Evolutionary conservation across 2,797 vertebrate species (phyloP).

Genomic region (Chloroceryle inda): DNA sequence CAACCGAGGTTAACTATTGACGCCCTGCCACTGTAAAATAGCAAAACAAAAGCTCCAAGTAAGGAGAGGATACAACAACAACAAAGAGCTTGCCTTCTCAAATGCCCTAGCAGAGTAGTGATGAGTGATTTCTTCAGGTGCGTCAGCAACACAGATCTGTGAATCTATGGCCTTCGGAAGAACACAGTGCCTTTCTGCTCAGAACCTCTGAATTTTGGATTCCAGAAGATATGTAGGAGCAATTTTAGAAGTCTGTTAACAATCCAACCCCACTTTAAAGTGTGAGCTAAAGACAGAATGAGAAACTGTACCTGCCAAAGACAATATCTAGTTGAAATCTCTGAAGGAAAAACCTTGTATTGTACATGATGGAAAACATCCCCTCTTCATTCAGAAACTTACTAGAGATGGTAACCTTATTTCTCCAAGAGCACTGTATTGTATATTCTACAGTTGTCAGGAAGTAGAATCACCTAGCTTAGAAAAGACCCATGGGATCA

Average conservation of each 20-base stretch:
- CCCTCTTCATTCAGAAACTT: not conserved
- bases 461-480: not conserved
- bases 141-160: not conserved
- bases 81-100: not conserved
- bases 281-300: not conserved
- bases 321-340: not conserved
- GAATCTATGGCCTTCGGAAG: not conserved
- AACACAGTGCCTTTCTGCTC: not conserved
- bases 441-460: not conserved
- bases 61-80: not conserved
- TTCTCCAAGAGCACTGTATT: not conserved
- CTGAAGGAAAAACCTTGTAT: not conserved
- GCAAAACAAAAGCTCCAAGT: not conserved
- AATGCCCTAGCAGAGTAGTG: not conserved
- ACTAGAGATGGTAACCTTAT: not conserved
- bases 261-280: not conserved
- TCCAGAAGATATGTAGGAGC: not conserved
- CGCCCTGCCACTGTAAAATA: not conserved
- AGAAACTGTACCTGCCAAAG: not conserved
- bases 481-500: no score
- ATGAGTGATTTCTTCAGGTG: not conserved
- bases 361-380: not conserved
- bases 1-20: not conserved
- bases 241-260: not conserved
- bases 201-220: not conserved